Evolutionary conservation across 2,888 invertebrate species (phyloP).

Genomic region (Stegana nigrithorax): DNA sequence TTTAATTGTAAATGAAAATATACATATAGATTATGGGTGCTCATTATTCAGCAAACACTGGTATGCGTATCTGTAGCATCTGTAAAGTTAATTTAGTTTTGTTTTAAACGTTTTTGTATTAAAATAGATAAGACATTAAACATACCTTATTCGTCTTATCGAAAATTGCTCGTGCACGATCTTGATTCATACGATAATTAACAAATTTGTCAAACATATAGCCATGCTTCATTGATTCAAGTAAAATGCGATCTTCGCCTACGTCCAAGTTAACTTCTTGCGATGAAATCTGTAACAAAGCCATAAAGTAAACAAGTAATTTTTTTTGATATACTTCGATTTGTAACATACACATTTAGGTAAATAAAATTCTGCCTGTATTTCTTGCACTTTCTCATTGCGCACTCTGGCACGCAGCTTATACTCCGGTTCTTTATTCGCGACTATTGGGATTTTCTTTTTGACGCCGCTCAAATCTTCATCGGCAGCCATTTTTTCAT

Average conservation of each 20-base stretch:
- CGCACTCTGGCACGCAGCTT: slow-evolving; percentile 73
- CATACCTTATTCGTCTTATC: slow-evolving; percentile 71
- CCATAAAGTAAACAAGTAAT: too few species aligned
- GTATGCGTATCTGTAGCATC: slow-evolving; percentile 66
- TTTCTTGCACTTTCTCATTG: slow-evolving; percentile 55
- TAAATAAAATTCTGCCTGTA: slow-evolving; percentile 66
- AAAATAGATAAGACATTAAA: background rate
- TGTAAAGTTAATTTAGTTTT: slow-evolving; percentile 37
- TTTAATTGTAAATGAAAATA: too few species aligned
- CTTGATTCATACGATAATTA: slow-evolving; percentile 75
- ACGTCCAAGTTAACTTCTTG: slow-evolving; percentile 77
- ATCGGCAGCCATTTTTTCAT: slow-evolving; percentile 41
- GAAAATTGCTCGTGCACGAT: slow-evolving; percentile 70
- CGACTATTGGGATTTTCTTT: slow-evolving; percentile 48
- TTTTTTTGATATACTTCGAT: too few species aligned
- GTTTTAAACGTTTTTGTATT: slow-evolving; percentile 19
- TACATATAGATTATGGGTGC: too few species aligned
- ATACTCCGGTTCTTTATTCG: slow-evolving; percentile 70
- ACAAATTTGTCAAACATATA: slow-evolving; percentile 78
- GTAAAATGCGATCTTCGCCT: slow-evolving; percentile 80
- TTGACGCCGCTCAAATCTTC: slow-evolving; percentile 35
- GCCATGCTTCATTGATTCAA: slow-evolving; percentile 74
- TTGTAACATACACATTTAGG: slow-evolving; percentile 64
- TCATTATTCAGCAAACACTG: slow-evolving; percentile 39
- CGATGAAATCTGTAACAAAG: slow-evolving; percentile 71